Conservation (phyloP, 2,888 invertebrate species). For the Cataglyphis livida region DNA sequence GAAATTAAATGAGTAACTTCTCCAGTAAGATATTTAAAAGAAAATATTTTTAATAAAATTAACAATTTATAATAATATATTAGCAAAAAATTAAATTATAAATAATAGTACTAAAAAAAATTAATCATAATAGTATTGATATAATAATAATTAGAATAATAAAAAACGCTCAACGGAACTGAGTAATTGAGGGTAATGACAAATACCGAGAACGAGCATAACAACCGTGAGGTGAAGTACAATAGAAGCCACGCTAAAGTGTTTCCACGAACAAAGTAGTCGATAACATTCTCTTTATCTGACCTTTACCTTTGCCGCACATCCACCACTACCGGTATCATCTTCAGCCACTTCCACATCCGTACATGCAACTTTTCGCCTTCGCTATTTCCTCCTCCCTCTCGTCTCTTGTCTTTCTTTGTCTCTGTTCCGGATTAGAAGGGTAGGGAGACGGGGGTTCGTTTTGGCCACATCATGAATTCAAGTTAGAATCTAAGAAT, state of each 20-base stretch:
- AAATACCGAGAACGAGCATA: slow-evolving; percentile 36
- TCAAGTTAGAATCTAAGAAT: slow-evolving; percentile 75
- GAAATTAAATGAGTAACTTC: neutral
- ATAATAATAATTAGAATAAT: neutral
- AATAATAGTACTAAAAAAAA: neutral
- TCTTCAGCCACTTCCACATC: slow-evolving; percentile 28
- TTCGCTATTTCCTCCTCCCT: slow-evolving; percentile 54
- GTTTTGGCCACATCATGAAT: slow-evolving; percentile 67
- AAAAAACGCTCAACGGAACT: neutral
- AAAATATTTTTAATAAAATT: neutral
- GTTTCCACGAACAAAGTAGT: slow-evolving; percentile 71
- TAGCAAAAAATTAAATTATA: neutral
- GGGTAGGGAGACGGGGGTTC: slow-evolving; percentile 37
- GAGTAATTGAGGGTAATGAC: neutral
- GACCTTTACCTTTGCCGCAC: slow-evolving; percentile 81
- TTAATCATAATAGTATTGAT: neutral
- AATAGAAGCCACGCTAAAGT: slow-evolving; percentile 64
- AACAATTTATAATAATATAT: neutral
- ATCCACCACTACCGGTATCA: slow-evolving; percentile 52
- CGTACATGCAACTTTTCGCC: slow-evolving; percentile 44
- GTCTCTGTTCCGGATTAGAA: slow-evolving; percentile 31
- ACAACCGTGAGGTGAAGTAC: slow-evolving; percentile 45
- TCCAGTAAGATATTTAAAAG: neutral
- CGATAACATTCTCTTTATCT: slow-evolving; percentile 71
- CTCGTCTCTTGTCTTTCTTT: slow-evolving; percentile 18